Base-by-base conservation (phyloP, 2,797 vertebrate species). In the Bryconaethiops microstoma region DNA sequence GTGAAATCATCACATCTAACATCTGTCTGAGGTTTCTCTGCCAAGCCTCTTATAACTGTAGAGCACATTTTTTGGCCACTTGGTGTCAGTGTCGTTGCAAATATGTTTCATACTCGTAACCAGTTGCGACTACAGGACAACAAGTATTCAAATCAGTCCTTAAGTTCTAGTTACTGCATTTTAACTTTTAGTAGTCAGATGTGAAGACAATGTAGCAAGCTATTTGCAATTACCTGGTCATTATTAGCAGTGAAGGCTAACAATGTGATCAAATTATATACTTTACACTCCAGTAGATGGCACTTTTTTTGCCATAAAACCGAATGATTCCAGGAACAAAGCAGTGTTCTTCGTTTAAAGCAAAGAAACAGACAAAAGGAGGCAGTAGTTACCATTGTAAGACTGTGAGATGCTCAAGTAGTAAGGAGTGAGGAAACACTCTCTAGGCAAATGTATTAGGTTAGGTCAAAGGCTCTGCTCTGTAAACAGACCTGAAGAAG, bases 401-500 rank as follows among this genome's bases (percentile, higher is more conserved):
- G 45, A 29, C 2, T 7, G 45, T 25, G 16, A 52, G 7, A 42
- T 19, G 39, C 17, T 42, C 7, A 7, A 10, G 64, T 12, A 45
- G 42, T 45, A 45, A 45, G 42, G 29, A 17, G 5, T 6, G 39
- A n/a, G 39, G 5, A 35, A 39, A 57, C 19, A 59, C n/a, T 59
- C 21, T 17, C 40, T 81, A 84, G 85, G 82, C 85, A 86, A 45
- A 70, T 70, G 12, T n/a, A 14, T 25, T 12, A 13, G n/a, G 83
- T 0, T 40, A 77, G 78, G 86, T 88, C 80, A 88, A 85, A 88
- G 82, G 86, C 87, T 9, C 17, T 9, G 62, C 21, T n/a, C 21
- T 13, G 25, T 39, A 63, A 63, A 74, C 73, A 60, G 29, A 21
- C 10, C 12, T 40, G 19, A 62, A 29, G 60, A 62, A 60, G 5